Conservation (phyloP, 2,797 vertebrate genomes). For the Pitangus sulphuratus region DNA sequence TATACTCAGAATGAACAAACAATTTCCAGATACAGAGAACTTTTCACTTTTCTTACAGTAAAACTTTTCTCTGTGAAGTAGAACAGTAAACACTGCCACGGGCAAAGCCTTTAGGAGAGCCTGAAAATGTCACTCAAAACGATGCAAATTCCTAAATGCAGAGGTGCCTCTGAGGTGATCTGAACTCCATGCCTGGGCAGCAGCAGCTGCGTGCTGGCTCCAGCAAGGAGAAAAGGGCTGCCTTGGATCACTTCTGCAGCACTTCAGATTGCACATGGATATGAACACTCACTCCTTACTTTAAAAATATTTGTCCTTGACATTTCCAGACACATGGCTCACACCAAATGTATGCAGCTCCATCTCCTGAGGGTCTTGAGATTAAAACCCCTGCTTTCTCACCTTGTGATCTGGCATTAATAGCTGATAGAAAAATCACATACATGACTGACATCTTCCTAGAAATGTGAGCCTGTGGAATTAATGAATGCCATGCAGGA, state of each 20-base stretch:
- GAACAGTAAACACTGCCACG: not conserved
- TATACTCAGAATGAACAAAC: not conserved
- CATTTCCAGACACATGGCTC: conserved; percentile 71
- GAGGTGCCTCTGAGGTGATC: not conserved
- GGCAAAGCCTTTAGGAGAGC: not conserved
- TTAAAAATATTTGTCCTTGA: conserved; percentile 66
- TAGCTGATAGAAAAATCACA: conserved; percentile 63
- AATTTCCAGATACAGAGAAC: not conserved
- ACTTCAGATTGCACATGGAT: conserved; percentile 25
- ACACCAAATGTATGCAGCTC: conserved; percentile 66
- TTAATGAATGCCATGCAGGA: conserved; percentile 37
- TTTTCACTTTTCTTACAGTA: not conserved
- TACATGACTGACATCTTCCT: conserved; percentile 60
- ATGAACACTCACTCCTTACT: conserved; percentile 20
- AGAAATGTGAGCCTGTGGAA: conserved; percentile 61
- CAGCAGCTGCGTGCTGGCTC: not conserved
- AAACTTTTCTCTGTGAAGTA: not conserved
- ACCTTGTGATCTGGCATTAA: conserved; percentile 74
- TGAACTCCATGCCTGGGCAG: not conserved
- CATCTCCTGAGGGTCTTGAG: conserved; percentile 71
- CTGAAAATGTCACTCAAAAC: not conserved
- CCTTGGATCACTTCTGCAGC: not conserved
- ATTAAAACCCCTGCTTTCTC: conserved; percentile 72
- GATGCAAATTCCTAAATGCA: not conserved
- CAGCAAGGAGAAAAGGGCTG: not conserved